phyloP scores from a whole-genome alignment of 2,113 vertebrate species.

The Carassius carassius region DNA sequence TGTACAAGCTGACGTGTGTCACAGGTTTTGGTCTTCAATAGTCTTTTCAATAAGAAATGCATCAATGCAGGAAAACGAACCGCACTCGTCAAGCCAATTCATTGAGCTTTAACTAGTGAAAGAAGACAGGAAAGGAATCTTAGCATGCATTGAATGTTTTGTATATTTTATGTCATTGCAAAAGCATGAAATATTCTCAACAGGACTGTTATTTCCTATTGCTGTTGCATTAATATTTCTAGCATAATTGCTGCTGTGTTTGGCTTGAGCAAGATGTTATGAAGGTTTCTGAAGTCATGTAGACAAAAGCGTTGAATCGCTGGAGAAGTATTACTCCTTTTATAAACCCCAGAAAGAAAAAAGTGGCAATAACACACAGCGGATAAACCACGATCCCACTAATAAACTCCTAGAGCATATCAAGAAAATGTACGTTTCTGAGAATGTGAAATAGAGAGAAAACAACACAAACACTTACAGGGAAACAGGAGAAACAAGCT shows the following conservation, averaged over 20 bases:
- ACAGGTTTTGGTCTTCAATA: background rate
- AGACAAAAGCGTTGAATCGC: background rate
- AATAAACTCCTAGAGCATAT: background rate
- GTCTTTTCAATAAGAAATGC: background rate
- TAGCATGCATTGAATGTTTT: background rate
- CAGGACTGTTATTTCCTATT: background rate
- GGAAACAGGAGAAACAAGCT: background rate
- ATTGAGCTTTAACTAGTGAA: background rate
- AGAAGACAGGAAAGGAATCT: background rate
- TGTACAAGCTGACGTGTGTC: background rate
- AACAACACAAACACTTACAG: background rate
- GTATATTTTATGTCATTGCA: background rate
- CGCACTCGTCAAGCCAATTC: background rate
- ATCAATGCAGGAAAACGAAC: background rate
- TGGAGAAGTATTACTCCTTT: constrained; percentile 17
- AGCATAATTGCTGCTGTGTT: constrained; percentile 18
- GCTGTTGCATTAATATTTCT: background rate
- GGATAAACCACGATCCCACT: background rate
- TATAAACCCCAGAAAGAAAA: constrained; percentile 37
- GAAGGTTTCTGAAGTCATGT: constrained; percentile 9
- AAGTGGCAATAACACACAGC: background rate
- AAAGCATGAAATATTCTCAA: constrained; percentile 25
- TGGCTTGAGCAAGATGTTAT: constrained; percentile 34
- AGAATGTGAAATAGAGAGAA: background rate
- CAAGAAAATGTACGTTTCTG: background rate